Base-by-base conservation (phyloP, 2,113 vertebrate species). In the Elephas maximus region DNA sequence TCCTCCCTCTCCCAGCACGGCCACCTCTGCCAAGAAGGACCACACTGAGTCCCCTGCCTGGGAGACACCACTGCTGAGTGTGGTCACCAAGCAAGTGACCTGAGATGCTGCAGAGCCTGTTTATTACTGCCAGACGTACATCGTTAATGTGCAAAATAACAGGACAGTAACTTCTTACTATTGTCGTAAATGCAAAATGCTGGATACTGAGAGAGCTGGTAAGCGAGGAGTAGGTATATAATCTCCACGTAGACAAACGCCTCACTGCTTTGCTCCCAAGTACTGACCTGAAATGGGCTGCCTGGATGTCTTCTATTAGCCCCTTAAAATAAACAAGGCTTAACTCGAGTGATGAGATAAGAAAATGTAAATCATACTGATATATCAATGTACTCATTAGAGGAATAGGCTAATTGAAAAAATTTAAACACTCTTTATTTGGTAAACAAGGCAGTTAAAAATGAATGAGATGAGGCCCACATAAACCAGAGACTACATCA, bases 391-490 rank as follows among this genome's bases (percentile, higher is more conserved):
- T 57, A 84, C 18, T 91, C 93, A 79, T 71, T 88, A 86, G 87
- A 93, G 6, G 24, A 94, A 41, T 26, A 77, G 45, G 51, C 6
- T 63, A 94, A 79, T 0, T 84, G 44, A 94, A 94, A 87, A 94
- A 88, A 77, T 23, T 14, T 73, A 63, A 79, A 92, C n/a, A 21
- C 26, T 30, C 24, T 91, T 51, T 71, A 23, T 76, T 77, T 71
- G 78, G 83, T 51, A 88, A 94, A 88, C 69, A 78, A 91, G 88
- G 65, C 20, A 77, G 14, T 44, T 69, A 82, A 82, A 88, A 93
- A 93, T 8, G 8, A 92, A 74, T 51, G 15, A 41, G 33, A 65
- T 24, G 37, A 37, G 37, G 37, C 37, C 37, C 37, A 37, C 37
- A 37, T 37, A 37, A 37, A 37, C 37, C 37, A 37, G 37, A 37